These are phyloP conservation scores for Meliscaeva auricollis DNA, from an alignment of 2,888 invertebrate species.

Conservation along the genomic window DNA sequence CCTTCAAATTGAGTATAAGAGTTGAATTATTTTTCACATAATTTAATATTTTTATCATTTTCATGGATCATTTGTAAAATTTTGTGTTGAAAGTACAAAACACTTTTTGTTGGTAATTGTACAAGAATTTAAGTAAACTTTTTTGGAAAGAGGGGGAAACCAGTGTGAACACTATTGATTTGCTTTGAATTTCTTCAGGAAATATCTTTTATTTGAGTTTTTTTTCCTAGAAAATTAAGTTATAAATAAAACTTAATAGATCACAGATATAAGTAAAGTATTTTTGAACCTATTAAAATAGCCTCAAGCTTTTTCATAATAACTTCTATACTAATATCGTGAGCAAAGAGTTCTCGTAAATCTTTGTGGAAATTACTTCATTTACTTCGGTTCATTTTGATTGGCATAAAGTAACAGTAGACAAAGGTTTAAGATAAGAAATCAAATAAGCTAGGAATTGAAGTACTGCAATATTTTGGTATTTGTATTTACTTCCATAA, in stretches of 20 bases:
- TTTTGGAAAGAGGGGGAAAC: too few relatives aligned
- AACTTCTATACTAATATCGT: neutral
- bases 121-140: neutral
- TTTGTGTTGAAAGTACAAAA: constrained; percentile 60
- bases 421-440: too few relatives aligned
- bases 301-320: neutral
- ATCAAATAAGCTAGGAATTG: too few relatives aligned
- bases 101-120: neutral
- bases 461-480: too few relatives aligned
- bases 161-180: constrained; percentile 1
- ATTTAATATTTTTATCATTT: constrained; percentile 65
- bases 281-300: neutral
- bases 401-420: too few relatives aligned
- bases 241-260: constrained; percentile 22
- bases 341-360: constrained; percentile 12
- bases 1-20: constrained; percentile 18
- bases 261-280: neutral
- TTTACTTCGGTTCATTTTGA: neutral
- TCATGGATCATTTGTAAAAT: constrained; percentile 71
- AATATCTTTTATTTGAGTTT: neutral
- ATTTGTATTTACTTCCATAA: too few relatives aligned
- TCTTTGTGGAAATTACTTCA: neutral
- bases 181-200: neutral
- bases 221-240: constrained; percentile 21
- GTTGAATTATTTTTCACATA: constrained; percentile 67